phyloP scores from a whole-genome alignment of 2,113 vertebrate species.

The Lepidothrix coronata region DNA sequence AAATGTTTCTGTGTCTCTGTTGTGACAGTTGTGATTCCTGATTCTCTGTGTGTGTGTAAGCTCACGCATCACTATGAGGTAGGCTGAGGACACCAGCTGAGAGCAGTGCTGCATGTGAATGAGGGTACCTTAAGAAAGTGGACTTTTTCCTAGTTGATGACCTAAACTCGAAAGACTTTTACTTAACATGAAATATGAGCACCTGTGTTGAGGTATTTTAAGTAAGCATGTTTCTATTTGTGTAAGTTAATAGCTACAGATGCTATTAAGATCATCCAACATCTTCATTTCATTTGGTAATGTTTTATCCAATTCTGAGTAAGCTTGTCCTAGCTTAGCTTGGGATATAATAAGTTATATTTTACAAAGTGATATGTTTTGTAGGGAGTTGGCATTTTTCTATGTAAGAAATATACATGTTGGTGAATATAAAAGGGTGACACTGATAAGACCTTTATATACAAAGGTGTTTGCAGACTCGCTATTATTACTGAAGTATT shows the following conservation, averaged over 20 bases:
- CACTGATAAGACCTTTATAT: neutral
- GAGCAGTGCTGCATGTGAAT: neutral
- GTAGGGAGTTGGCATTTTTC: neutral
- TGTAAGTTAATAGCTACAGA: neutral
- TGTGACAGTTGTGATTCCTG: neutral
- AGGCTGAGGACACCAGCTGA: neutral
- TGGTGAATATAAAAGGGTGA: neutral
- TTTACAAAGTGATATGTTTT: neutral
- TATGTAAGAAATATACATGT: neutral
- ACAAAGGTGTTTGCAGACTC: neutral
- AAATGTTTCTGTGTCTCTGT: neutral
- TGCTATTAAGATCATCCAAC: neutral
- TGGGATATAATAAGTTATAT: neutral
- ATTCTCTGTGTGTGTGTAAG: neutral
- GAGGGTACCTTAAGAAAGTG: neutral
- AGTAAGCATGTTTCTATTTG: neutral
- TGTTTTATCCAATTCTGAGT: neutral
- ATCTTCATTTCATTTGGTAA: neutral
- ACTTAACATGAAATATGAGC: neutral
- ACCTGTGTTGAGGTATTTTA: neutral
- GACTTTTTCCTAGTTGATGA: neutral
- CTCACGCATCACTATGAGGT: accelerated
- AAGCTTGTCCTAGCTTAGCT: neutral
- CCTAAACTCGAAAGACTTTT: neutral
- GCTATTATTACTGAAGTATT: neutral